phyloP scores from a whole-genome alignment of 1,140 invertebrate genomes.

The Pristionchus pacificus region DNA sequence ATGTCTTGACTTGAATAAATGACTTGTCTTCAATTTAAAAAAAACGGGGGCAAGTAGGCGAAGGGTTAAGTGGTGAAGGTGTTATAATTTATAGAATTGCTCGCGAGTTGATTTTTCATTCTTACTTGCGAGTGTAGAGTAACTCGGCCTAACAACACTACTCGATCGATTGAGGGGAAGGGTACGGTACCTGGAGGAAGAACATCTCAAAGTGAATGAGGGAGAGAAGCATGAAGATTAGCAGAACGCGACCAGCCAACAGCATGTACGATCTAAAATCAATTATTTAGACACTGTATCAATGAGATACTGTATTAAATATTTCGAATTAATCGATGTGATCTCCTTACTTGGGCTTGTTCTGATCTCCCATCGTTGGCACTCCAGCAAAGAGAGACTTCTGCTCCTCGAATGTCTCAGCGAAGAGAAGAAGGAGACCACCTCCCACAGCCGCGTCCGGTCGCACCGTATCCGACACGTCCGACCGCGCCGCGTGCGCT shows the following conservation, averaged over 20 bases:
- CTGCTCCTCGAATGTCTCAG: slow-evolving; percentile 73
- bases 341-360: slow-evolving; percentile 73
- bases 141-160: too few species aligned
- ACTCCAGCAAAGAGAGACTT: slow-evolving; percentile 91
- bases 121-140: too few species aligned
- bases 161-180: too few species aligned
- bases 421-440: slow-evolving; percentile 84
- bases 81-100: neutral
- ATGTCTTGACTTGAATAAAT: too few species aligned
- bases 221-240: slow-evolving; percentile 98
- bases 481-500: too few species aligned
- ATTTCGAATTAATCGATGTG: neutral
- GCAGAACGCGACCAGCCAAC: slow-evolving; percentile 83
- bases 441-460: slow-evolving; percentile 92
- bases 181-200: slow-evolving; percentile 70
- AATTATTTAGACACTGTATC: too few species aligned
- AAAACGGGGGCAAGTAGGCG: too few species aligned
- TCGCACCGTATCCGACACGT: too few species aligned
- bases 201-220: slow-evolving; percentile 86
- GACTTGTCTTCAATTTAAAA: too few species aligned
- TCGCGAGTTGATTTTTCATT: too few species aligned
- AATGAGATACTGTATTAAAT: too few species aligned
- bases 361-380: slow-evolving; percentile 82
- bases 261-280: slow-evolving; percentile 82
- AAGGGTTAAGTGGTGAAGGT: neutral